Conservation (phyloP, 92 coral and sea anemone genomes). For the Zoanthus sansibaricus region DNA sequence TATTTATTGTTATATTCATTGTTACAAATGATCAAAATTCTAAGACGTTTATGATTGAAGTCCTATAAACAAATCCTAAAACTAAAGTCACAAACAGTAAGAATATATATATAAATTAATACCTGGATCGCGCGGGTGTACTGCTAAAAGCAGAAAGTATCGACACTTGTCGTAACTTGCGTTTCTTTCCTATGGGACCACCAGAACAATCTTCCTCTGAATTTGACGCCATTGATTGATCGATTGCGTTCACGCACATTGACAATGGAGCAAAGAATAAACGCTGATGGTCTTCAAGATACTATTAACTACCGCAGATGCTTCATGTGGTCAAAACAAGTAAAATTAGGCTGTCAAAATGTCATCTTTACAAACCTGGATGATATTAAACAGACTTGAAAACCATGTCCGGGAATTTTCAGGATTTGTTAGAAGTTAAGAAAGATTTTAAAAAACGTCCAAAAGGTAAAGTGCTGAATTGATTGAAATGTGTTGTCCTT, state of each 20-base stretch:
- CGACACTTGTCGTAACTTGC: neutral
- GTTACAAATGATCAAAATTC: constrained; percentile 18
- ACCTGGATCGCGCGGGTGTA: constrained; percentile 9
- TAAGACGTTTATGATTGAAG: constrained; percentile 12
- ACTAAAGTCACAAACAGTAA: constrained; percentile 13
- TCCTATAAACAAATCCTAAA: constrained; percentile 18
- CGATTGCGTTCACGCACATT: constrained; percentile 6
- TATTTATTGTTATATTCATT: constrained; percentile 8
- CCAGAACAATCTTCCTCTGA: neutral
- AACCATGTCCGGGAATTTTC: constrained; percentile 6
- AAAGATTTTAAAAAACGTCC: neutral
- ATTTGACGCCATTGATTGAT: constrained; percentile 25
- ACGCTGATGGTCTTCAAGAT: constrained; percentile 6
- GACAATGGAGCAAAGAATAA: constrained; percentile 4
- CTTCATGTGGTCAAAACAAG: neutral
- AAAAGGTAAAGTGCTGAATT: neutral
- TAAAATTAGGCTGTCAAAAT: neutral
- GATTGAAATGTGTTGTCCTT: neutral
- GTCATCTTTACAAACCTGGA: neutral
- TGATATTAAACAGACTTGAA: neutral
- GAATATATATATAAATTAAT: constrained; percentile 8
- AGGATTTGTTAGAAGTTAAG: constrained; percentile 3
- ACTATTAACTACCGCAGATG: constrained; percentile 5
- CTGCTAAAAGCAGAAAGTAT: constrained; percentile 39
- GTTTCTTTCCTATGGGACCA: constrained; percentile 4